These are phyloP conservation scores for Phyllotreta striolata DNA, from an alignment of 2,888 invertebrate genomes.

Conservation along the genomic window DNA sequence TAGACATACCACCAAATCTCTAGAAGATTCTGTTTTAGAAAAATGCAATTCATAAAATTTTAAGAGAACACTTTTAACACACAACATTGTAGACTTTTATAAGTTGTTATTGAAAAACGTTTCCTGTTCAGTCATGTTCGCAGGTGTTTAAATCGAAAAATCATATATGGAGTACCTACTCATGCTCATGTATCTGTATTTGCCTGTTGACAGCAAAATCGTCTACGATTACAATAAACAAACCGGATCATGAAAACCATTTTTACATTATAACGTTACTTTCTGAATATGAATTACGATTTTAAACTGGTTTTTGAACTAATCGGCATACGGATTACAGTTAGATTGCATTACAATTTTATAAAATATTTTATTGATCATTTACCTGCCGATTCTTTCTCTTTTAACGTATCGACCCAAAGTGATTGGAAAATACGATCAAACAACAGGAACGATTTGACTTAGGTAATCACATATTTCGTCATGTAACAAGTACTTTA, in stretches of 20 bases:
- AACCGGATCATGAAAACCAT: slow-evolving; percentile 17
- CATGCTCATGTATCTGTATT: neutral
- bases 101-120: neutral
- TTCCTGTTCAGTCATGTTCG: neutral
- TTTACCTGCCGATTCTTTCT: neutral
- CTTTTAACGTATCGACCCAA: neutral
- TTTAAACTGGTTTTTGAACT: slow-evolving; percentile 22
- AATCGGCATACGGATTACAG: slow-evolving; percentile 21
- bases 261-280: slow-evolving; percentile 23
- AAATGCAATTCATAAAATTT: no score
- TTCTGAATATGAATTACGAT: slow-evolving; percentile 21
- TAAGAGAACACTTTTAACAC: neutral
- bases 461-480: no score
- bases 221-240: slow-evolving; percentile 13
- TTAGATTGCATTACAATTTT: slow-evolving; percentile 13
- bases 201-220: neutral
- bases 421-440: neutral
- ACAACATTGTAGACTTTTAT: neutral
- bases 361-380: neutral
- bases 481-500: no score
- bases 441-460: neutral
- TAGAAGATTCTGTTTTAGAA: no score
- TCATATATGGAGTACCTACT: slow-evolving; percentile 1
- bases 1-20: no score
- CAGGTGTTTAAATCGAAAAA: slow-evolving; percentile 14